Evolutionary conservation across 2,888 invertebrate species (phyloP), one percentile per base, ranked within the genome.

Genomic region (Sesia apiformis): DNA sequence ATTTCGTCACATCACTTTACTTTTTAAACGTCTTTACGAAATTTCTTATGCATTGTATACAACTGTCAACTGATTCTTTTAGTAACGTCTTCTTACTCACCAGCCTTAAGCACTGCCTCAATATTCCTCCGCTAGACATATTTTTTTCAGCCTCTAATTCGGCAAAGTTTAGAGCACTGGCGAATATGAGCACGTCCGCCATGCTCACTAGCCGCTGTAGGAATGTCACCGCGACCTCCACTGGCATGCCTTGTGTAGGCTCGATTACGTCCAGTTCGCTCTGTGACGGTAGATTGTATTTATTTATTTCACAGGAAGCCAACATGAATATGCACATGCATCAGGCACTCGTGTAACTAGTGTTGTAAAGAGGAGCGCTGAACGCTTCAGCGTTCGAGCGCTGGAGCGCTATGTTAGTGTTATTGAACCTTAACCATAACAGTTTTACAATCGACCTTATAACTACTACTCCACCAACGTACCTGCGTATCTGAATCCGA

Each of bases 81-180:
- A 23, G 23, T 23, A 23, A 23, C 23, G 1, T 23, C 23, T 23
- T 3, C 4, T 5, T 41, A 84, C 93, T 91, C 79, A 95, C 97
- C 91, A 99, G 90, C 80, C 99, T 91, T 57, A 99, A 91, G 78
- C 99, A 98, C 86, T 99, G 99, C 56, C 99, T 89, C 55, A 99
- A 89, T 66, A 99, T 99, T 52, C 99, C 99, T n/a, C 99, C 99
- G 69, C 97, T 96, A 52, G 98, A 98, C 99, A 99, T 99, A 80
- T 99, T 99, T 89, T 99, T 99, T 89, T 99, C 99, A 0, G 98
- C 97, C 85, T 99, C 99, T 51, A 99, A 89, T 82, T 99, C 99
- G 39, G 96, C 96, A 75, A 99, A 99, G 90, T 98, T 98, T 56
- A 99, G 91, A 3, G 98, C 97, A 72, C 98, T 98, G 56, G 99